Evolutionary conservation across 2,797 vertebrate species (phyloP), one percentile per base, ranked within the genome.

Genomic region (Lagodon rhomboides): DNA sequence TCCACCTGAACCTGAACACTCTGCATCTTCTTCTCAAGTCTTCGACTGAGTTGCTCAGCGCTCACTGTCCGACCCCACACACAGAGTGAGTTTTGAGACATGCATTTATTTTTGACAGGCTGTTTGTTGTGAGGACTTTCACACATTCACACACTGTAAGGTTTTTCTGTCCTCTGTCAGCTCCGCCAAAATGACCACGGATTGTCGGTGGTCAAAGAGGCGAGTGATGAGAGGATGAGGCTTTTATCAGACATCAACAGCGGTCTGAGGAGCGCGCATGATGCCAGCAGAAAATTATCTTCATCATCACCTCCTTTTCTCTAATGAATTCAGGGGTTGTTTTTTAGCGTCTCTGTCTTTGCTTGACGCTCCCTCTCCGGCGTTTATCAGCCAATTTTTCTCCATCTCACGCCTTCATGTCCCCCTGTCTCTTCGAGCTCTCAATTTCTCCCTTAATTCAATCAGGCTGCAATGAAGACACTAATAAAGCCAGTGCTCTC

Each of bases 401-500:
- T 73, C 46, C 53, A 15, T 38, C 72, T 82, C 73, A 76, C 56
- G 27, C 53, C 22, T 66, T 58, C 30, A 25, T 54, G 46, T 77
- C 69, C 64, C 62, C 22, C 12, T 34, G 11, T 68, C 47, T 30
- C 53, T 12, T 47, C 20, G 20, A 3, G 17, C 47, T 51, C 68
- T 65, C 47, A 11, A 20, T 68, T 50, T 34, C 50, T 34, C 53
- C 43, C 22, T 4, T 16, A 25, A 20, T 49, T 54, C 13, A 68
- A 60, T 70, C 58, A 65, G 0, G 13, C 44, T 53, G 20, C 65
- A 54, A 50, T 58, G 30, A 70, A 72, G 30, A 53, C 27, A 50
- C 59, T 30, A 71, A 63, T 68, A 30, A 66, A 78, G 8, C 27
- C 22, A 25, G 50, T 5, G 0, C 38, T 70, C 59, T 64, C 22